A percentile compares a stretch with the other conserved stretches of the same genome.
Evolutionary conservation across 2,888 invertebrate species (phyloP).

Genomic region (Ganaspis brasiliensis): DNA sequence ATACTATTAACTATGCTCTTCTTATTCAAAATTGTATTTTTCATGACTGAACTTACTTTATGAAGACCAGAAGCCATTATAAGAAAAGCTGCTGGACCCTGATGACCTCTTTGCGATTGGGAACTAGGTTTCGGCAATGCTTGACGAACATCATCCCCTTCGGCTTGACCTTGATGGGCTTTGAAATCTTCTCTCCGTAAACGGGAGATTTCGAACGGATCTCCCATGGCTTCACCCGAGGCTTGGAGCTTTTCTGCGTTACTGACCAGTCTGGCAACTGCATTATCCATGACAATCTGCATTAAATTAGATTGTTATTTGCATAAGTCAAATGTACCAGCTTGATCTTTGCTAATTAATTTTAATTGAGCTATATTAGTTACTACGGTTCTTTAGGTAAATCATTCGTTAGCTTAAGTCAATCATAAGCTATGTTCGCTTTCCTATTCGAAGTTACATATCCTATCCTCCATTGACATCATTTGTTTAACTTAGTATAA

Average conservation of each 20-base stretch:
- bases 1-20: no score
- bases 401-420: no score
- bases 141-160: conserved; percentile 93
- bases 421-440: no score
- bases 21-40: no score
- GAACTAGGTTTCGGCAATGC: conserved; percentile 87
- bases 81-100: conserved; percentile 93
- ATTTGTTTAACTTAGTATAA: no score
- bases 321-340: background rate
- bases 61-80: conserved; percentile 91
- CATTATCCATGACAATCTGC: conserved; percentile 85
- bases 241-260: conserved; percentile 85
- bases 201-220: conserved; percentile 91
- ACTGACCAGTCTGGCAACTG: conserved; percentile 81
- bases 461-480: no score
- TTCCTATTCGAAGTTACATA: no score
- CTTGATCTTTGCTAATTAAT: conserved; percentile 29
- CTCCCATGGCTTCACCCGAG: conserved; percentile 87
- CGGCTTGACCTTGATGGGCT: conserved; percentile 85
- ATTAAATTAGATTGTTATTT: conserved; percentile 44
- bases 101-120: conserved; percentile 89
- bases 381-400: background rate
- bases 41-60: no score
- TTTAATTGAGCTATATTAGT: conserved; percentile 22
- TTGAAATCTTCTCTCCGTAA: conserved; percentile 89